A percentile compares a stretch with the other conserved stretches of the same genome.
phyloP scores from a whole-genome alignment of 2,113 vertebrate species.

The Upupa epops region DNA sequence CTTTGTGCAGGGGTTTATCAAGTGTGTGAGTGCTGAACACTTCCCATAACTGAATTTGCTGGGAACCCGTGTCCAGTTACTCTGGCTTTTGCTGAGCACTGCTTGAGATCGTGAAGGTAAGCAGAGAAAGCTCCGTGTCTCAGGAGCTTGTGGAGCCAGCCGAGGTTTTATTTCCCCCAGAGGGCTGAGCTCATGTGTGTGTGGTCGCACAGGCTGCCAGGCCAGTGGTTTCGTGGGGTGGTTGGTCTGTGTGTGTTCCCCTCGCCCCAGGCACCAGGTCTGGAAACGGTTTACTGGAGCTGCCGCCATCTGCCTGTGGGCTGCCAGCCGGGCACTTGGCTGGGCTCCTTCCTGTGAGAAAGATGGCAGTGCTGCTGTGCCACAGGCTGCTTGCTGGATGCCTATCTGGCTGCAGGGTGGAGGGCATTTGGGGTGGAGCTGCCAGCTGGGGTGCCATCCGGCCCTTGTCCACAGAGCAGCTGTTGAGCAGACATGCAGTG shows the following conservation, averaged over 20 bases:
- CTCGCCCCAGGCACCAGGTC: neutral
- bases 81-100: neutral
- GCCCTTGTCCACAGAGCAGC: rapidly evolving
- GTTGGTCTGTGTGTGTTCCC: neutral
- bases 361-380: neutral
- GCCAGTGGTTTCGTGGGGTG: rapidly evolving
- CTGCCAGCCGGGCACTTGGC: neutral
- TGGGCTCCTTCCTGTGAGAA: neutral
- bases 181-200: neutral
- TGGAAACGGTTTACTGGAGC: neutral
- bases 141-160: neutral
- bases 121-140: rapidly evolving
- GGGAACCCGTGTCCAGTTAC: neutral
- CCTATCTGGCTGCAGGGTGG: neutral
- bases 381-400: neutral
- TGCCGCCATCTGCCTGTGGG: neutral
- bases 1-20: neutral
- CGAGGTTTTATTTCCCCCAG: neutral
- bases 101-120: neutral
- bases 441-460: neutral
- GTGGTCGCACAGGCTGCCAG: rapidly evolving
- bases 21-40: neutral
- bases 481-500: rapidly evolving
- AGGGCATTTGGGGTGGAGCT: neutral
- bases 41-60: neutral